Percentiles rank a stretch among this genome's conserved stretches.
Conservation (phyloP, 2,113 vertebrate species). For the Antennarius striatus region DNA sequence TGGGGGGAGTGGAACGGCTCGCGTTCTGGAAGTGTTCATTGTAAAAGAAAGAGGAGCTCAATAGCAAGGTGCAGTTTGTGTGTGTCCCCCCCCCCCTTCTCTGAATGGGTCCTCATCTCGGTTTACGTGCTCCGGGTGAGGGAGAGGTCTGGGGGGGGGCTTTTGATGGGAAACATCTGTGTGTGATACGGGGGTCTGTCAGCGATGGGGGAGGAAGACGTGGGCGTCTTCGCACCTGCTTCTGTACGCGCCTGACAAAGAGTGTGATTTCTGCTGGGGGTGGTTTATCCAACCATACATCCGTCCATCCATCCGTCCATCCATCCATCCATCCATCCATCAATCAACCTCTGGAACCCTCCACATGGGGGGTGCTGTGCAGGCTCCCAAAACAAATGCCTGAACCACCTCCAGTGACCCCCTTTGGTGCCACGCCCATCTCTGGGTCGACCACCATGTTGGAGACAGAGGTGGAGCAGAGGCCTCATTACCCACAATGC, state of each 20-base stretch:
- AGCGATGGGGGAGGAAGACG: constrained; percentile 86
- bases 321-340: neutral
- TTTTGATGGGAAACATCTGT: constrained; percentile 96
- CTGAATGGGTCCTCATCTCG: constrained; percentile 84
- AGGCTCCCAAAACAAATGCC: too few relatives aligned
- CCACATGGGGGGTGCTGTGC: too few relatives aligned
- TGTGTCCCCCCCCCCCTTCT: constrained; percentile 82
- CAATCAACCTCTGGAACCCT: too few relatives aligned
- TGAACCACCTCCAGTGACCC: too few relatives aligned
- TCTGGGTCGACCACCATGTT: too few relatives aligned
- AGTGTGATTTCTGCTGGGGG: constrained; percentile 85
- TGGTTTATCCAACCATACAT: neutral
- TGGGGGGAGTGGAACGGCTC: constrained; percentile 42
- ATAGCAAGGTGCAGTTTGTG: constrained; percentile 74
- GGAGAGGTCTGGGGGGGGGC: constrained; percentile 67
- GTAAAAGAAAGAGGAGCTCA: constrained; percentile 73
- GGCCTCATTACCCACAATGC: too few relatives aligned
- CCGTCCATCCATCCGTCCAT: too few relatives aligned
- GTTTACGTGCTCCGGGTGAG: constrained; percentile 83
- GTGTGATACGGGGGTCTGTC: constrained; percentile 87
- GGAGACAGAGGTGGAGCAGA: too few relatives aligned
- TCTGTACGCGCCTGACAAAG: constrained; percentile 88
- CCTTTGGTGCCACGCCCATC: too few relatives aligned
- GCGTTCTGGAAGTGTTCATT: constrained; percentile 75
- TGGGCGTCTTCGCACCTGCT: constrained; percentile 95